Base-by-base conservation (phyloP, 2,797 vertebrate genomes). In the Aulostomus chinensis region DNA sequence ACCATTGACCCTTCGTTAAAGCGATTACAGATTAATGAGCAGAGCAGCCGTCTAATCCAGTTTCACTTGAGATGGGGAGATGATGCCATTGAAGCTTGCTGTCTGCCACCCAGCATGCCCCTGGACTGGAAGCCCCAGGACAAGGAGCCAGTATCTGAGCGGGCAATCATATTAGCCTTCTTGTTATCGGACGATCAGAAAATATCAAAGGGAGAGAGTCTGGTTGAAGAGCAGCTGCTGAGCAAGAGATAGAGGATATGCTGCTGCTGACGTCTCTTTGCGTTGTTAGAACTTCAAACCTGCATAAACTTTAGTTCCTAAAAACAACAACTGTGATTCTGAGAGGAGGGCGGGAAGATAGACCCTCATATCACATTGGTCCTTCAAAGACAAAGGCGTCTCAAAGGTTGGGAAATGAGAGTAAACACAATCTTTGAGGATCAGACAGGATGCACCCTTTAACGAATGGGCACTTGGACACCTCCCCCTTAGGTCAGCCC, bases 11-110 rank as follows among this genome's bases (percentile, higher is more conserved):
- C 60, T 42, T 78, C 59, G 60, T 86, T 83, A 83, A 83, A 81
- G 74, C 29, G 65, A 87, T 88, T 82, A 86, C 8, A 26, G 63
- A 73, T 81, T 83, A 82, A 84, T 72, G 71, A 83, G 55, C 45
- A 52, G 71, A 83, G 69, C 51, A 57, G 30, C 48, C 31, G 48
- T 42, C 65, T 81, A 81, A 89, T 84, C 83, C 69, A 47, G 45
- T 86, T 80, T 49, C 64, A 42, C 57, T 41, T 0, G 9, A 74
- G 49, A 78, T 46, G 22, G 58, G 33, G 9, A 67, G 46, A 64
- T 32, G 12, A 66, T 54, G 67, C 59, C 37, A 53, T 53, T 33
- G 10, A 24, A 47, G 60, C 56, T 35, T 13, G 14, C 42, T 26
- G 42, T 30, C 45, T 2, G 3, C 47, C 25, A 8, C 32, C 13